These are phyloP conservation scores for Aquatica leii DNA, from an alignment of 2,888 invertebrate species.

Conservation along the genomic window DNA sequence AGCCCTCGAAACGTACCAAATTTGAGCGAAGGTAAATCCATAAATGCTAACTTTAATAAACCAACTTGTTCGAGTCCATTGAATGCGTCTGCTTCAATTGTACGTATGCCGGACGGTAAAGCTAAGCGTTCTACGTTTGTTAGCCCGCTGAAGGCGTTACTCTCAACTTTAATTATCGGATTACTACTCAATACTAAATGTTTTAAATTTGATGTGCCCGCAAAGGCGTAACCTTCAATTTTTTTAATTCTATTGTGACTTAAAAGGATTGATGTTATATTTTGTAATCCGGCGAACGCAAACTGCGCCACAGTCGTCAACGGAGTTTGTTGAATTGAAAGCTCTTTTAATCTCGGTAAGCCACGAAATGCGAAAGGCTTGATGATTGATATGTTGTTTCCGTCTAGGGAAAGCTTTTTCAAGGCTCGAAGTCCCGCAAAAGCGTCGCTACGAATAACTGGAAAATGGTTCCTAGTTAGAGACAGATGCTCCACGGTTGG, in stretches of 20 bases:
- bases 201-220: slow-evolving; percentile 84
- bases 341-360: slow-evolving; percentile 76
- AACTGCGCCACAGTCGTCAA: slow-evolving; percentile 81
- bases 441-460: slow-evolving; percentile 81
- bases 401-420: slow-evolving; percentile 83
- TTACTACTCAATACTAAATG: slow-evolving; percentile 85
- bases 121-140: slow-evolving; percentile 84
- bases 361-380: slow-evolving; percentile 88
- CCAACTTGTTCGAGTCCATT: slow-evolving; percentile 84
- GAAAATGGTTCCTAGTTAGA: slow-evolving; percentile 85
- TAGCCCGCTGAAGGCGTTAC: slow-evolving; percentile 84
- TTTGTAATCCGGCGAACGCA: slow-evolving; percentile 84
- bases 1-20: slow-evolving; percentile 80
- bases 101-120: slow-evolving; percentile 80
- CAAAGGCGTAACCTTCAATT: slow-evolving; percentile 80
- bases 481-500: slow-evolving; percentile 84
- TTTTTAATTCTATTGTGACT: slow-evolving; percentile 66
- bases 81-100: slow-evolving; percentile 82
- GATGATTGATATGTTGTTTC: slow-evolving; percentile 85
- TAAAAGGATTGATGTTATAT: slow-evolving; percentile 75
- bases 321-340: slow-evolving; percentile 88
- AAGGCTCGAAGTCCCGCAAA: slow-evolving; percentile 83
- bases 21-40: slow-evolving; percentile 78
- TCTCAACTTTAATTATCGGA: slow-evolving; percentile 80
- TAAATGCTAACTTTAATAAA: slow-evolving; percentile 80